Base-by-base conservation (phyloP, 2,888 invertebrate species). In the Caenorhabditis sp. region DNA sequence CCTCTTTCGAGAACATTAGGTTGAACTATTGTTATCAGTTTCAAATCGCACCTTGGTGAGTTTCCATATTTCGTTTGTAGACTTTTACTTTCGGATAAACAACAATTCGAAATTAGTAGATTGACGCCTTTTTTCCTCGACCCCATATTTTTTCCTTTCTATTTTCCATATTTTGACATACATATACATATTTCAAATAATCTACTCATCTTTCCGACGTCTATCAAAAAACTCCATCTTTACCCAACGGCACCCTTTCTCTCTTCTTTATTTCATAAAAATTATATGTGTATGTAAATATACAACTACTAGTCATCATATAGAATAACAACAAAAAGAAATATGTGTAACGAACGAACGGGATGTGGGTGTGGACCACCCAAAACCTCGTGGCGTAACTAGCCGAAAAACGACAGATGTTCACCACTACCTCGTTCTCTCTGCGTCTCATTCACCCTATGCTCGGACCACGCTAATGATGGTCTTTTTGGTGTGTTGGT, bases 361-460 rank as follows among this genome's bases (percentile, higher is more conserved):
- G 43, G 43, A 14, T 17, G 17, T 17, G 43, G 7, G 43, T 43
- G 43, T 43, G 43, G 43, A 43, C 43, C 43, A 43, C 43, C 43
- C 43, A 43, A 43, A 43, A 43, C 43, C 43, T 43, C 43, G 43
- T 43, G 43, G 43, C 43, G 43, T 43, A 43, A 43, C 43, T 43
- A 43, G 43, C 43, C 43, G 43, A 43, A 43, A 43, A 43, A 10
- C 12, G 12, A 43, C 43, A 43, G 43, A 43, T 43, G 43, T 43
- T 43, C 43, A 43, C 43, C 43, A 10, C 43, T 43, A 7, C 3
- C 43, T 43, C 43, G 7, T 43, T 43, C 14, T 43, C 43, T 43
- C 43, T 43, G 14, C 3, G 3, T 17, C 43, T 43, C 43, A 10
- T 14, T 17, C 43, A 10, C 14, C 17, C 14, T 43, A 17, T 43